phyloP scores from a whole-genome alignment of 1,140 invertebrate species.

The Penaeus indicus region DNA sequence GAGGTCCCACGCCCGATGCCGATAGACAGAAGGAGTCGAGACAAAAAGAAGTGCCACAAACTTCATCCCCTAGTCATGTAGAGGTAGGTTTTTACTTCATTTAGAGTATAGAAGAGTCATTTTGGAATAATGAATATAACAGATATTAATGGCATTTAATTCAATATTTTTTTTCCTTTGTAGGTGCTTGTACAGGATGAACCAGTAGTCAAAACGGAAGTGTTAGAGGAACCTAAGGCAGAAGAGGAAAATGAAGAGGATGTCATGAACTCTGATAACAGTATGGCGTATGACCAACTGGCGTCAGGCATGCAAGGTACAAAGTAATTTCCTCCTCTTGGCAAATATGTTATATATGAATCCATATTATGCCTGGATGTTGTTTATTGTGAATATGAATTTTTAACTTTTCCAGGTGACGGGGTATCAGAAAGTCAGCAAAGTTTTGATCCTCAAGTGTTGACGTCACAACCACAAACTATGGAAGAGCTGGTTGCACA shows the following conservation, averaged over 20 bases:
- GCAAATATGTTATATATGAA: too few relatives aligned
- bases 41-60: constrained; percentile 43
- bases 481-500: constrained; percentile 60
- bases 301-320: constrained; percentile 48
- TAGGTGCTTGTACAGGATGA: constrained; percentile 49
- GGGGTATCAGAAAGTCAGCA: constrained; percentile 42
- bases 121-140: neutral
- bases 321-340: neutral
- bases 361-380: neutral
- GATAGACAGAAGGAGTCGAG: constrained; percentile 38
- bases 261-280: constrained; percentile 56
- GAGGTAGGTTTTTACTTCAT: constrained; percentile 18
- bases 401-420: constrained; percentile 34
- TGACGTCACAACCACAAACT: constrained; percentile 53
- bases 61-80: constrained; percentile 54
- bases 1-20: constrained; percentile 33
- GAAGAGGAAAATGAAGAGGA: constrained; percentile 52
- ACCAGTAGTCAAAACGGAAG: constrained; percentile 55
- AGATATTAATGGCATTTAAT: too few relatives aligned
- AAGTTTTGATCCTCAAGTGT: constrained; percentile 49
- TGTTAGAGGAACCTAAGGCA: constrained; percentile 53
- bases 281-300: constrained; percentile 48
- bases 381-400: neutral
- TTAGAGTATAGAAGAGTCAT: neutral
- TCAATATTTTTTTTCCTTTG: neutral